phyloP scores from a whole-genome alignment of 2,797 vertebrate genomes.

The Myotis myotis region DNA sequence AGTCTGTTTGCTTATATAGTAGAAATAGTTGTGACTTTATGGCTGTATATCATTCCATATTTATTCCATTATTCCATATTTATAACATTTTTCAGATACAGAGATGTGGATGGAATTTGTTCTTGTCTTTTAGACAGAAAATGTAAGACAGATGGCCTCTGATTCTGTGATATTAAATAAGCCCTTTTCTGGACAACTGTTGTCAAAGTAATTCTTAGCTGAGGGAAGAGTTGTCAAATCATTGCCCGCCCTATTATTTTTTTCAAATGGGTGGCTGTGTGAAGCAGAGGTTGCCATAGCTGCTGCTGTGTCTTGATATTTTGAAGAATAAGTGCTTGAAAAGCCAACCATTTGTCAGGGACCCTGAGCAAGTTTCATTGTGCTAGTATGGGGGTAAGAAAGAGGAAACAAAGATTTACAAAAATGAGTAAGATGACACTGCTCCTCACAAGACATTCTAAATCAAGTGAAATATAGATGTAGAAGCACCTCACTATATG shows the following conservation, averaged over 20 bases:
- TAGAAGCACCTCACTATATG: neutral
- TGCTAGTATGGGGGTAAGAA: neutral
- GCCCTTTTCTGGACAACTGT: slow-evolving; percentile 7
- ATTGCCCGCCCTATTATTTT: neutral
- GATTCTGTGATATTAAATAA: slow-evolving; percentile 63
- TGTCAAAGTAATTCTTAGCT: neutral
- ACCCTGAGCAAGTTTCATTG: neutral
- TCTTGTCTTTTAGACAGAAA: slow-evolving; percentile 47
- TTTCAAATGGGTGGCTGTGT: neutral
- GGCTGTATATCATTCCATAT: neutral
- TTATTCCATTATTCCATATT: slow-evolving; percentile 27
- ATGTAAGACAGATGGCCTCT: slow-evolving; percentile 46
- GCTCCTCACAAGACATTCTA: neutral
- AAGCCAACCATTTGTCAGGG: slow-evolving; percentile 16
- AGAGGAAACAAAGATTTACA: neutral
- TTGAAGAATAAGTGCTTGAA: slow-evolving; percentile 41
- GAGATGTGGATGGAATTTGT: slow-evolving; percentile 23
- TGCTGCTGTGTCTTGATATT: slow-evolving; percentile 17
- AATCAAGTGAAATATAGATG: neutral
- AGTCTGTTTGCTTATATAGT: neutral
- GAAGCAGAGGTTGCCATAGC: slow-evolving; percentile 37
- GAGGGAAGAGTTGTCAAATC: slow-evolving; percentile 39
- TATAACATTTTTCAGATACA: slow-evolving; percentile 11
- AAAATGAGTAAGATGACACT: neutral
- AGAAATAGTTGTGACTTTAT: slow-evolving; percentile 27